Base-by-base conservation (phyloP, 2,888 invertebrate genomes). In the Harmothoe impar region DNA sequence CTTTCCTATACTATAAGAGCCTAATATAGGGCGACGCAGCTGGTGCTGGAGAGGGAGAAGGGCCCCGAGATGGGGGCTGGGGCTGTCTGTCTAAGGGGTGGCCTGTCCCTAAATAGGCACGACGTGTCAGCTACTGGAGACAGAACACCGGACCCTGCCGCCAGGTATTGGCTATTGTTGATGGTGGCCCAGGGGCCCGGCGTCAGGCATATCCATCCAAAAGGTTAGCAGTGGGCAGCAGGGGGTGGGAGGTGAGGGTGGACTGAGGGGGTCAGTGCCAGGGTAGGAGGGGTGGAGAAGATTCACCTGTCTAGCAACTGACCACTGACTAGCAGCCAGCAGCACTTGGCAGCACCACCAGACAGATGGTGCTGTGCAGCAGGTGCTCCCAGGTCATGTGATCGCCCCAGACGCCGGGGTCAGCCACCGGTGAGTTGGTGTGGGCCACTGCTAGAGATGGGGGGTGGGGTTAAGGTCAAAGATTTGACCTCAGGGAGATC, bases 81-180 rank as follows among this genome's bases (percentile, higher is more conserved):
- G 43, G 43, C 3, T 43, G 43, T 43, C 43, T 43, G 43, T 43
- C 43, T 43, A 43, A 10, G 43, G 43, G 43, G 10, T 43, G 43
- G 43, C 43, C 43, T 43, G 43, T 43, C 43, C 10, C 43, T 43
- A 43, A 43, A 43, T 3, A 43, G 43, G 3, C 43, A 43, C 43
- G 43, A 43, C 43, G 43, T 10, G 43, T 43, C 10, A 10, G 43
- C 43, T 29, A 29, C 15, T 72, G 72, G 29, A 72, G 72, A 72
- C 72, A 72, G 72, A 23, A 29, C 15, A 25, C 29, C 15, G 25
- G 17, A 0, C 17, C 20, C 29, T 25, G 31, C n/a, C 72, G 29
- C 72, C 72, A 29, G 29, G 72, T 72, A 72, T 72, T 72, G 72
- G 72, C 72, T 72, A 72, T 72, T 72, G 72, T 72, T 25, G 29